Conservation (phyloP, 2,888 invertebrate genomes). For the Leptopilina myrica region DNA sequence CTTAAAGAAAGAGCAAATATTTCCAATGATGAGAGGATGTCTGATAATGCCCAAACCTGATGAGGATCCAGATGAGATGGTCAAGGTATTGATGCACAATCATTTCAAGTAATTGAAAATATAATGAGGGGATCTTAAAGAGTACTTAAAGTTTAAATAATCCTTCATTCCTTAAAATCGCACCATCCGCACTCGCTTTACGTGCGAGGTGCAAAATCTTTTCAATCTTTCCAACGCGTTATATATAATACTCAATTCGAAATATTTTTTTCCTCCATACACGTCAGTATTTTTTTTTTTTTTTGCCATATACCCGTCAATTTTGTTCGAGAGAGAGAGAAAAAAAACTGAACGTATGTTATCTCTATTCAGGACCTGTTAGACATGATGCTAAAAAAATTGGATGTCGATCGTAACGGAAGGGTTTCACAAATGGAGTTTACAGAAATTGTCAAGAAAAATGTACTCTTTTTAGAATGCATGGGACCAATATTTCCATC, state of each 20-base stretch:
- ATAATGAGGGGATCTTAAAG: conserved; percentile 7
- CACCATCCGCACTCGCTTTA: neutral
- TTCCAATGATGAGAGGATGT: conserved; percentile 73
- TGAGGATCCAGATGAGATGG: conserved; percentile 82
- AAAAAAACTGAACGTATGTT: too few relatives aligned
- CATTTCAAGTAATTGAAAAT: conserved; percentile 21
- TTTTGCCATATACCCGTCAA: too few relatives aligned
- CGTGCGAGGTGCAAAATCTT: too few relatives aligned
- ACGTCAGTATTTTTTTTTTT: too few relatives aligned
- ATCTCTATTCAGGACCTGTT: conserved; percentile 78
- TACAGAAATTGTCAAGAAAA: conserved; percentile 75
- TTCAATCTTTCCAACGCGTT: neutral
- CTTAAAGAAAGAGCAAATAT: conserved; percentile 71
- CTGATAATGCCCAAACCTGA: conserved; percentile 77
- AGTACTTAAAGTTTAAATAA: conserved; percentile 9
- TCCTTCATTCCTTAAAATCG: conserved; percentile 1
- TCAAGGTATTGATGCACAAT: conserved; percentile 70
- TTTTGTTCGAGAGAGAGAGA: too few relatives aligned
- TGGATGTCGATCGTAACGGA: conserved; percentile 81
- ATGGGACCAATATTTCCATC: conserved; percentile 73
- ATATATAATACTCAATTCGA: too few relatives aligned
- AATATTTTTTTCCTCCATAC: too few relatives aligned
- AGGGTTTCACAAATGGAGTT: conserved; percentile 78
- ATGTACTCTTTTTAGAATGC: conserved; percentile 66
- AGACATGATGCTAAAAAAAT: conserved; percentile 79